A percentile compares a stretch with the other conserved stretches of the same genome.
phyloP scores from a whole-genome alignment of 2,888 invertebrate species.

The Cecidostiba fungosa region DNA sequence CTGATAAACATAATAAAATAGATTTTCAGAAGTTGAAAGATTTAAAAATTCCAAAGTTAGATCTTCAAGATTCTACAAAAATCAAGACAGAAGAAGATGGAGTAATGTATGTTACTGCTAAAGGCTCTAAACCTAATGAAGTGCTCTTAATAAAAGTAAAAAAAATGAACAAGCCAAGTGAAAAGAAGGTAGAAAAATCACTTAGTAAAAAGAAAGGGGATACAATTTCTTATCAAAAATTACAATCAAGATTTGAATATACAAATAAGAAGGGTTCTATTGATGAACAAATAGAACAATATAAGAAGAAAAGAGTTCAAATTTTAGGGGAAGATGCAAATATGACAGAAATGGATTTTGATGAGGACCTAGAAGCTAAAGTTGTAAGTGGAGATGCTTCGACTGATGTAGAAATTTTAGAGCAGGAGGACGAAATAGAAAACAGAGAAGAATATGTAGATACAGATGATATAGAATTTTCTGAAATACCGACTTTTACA shows the following conservation, averaged over 20 bases:
- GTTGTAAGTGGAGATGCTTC: not conserved
- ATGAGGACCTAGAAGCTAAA: constrained; percentile 46
- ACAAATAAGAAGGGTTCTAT: constrained; percentile 65
- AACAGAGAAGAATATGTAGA: constrained; percentile 68
- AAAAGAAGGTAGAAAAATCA: constrained; percentile 65
- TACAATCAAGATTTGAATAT: constrained; percentile 17
- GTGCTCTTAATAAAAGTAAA: constrained; percentile 76
- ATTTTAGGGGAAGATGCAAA: constrained; percentile 70
- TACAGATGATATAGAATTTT: constrained; percentile 26
- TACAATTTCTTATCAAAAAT: constrained; percentile 4
- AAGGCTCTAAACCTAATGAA: constrained; percentile 78
- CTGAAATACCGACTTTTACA: constrained; percentile 22
- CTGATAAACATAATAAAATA: constrained; percentile 47
- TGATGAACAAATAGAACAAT: constrained; percentile 78
- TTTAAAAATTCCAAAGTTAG: constrained; percentile 73
- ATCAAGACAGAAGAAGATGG: constrained; percentile 74
- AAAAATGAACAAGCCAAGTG: constrained; percentile 71
- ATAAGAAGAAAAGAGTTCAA: constrained; percentile 77
- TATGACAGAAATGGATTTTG: constrained; percentile 50
- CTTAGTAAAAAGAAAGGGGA: constrained; percentile 33
- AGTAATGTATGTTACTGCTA: constrained; percentile 78
- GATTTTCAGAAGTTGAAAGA: constrained; percentile 64
- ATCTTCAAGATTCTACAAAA: constrained; percentile 73
- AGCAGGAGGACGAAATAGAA: constrained; percentile 11
- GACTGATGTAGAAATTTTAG: not conserved